These are phyloP conservation scores for Phalera bucephala DNA, from an alignment of 2,888 invertebrate species.

Conservation along the genomic window DNA sequence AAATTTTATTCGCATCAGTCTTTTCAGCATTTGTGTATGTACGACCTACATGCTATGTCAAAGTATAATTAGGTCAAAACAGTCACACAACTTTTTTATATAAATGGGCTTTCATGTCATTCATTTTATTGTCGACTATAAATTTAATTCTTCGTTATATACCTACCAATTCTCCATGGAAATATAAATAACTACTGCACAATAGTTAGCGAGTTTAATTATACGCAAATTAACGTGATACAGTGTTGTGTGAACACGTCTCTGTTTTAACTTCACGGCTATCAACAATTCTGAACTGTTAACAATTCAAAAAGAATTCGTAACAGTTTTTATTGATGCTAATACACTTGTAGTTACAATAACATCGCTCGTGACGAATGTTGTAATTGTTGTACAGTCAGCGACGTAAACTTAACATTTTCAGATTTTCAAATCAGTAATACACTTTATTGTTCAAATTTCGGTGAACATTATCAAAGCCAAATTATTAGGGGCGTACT, in stretches of 20 bases:
- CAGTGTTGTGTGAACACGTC: constrained; percentile 17
- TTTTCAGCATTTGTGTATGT: background rate
- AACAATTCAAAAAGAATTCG: constrained; percentile 55
- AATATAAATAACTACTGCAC: constrained; percentile 12
- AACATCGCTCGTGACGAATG: constrained; percentile 71
- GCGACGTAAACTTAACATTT: too few species aligned
- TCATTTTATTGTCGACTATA: constrained; percentile 4
- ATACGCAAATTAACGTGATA: constrained; percentile 21
- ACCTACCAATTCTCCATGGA: constrained; percentile 8
- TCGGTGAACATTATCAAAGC: too few species aligned
- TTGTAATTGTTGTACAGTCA: constrained; percentile 72
- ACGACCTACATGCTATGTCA: constrained; percentile 4
- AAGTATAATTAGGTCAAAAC: constrained; percentile 16
- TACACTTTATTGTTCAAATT: too few species aligned
- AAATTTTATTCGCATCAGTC: background rate
- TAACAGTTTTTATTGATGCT: constrained; percentile 57
- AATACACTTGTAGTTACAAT: constrained; percentile 51
- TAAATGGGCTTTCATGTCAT: constrained; percentile 9
- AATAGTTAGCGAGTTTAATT: constrained; percentile 18
- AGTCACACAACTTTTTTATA: constrained; percentile 8
- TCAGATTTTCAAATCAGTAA: too few species aligned
- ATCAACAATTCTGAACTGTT: constrained; percentile 35
- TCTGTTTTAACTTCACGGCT: constrained; percentile 30
- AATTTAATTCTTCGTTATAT: constrained; percentile 1
- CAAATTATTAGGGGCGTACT: too few species aligned